These are phyloP conservation scores for Pleuronectes platessa DNA, from an alignment of 2,113 vertebrate species.

Conservation along the genomic window DNA sequence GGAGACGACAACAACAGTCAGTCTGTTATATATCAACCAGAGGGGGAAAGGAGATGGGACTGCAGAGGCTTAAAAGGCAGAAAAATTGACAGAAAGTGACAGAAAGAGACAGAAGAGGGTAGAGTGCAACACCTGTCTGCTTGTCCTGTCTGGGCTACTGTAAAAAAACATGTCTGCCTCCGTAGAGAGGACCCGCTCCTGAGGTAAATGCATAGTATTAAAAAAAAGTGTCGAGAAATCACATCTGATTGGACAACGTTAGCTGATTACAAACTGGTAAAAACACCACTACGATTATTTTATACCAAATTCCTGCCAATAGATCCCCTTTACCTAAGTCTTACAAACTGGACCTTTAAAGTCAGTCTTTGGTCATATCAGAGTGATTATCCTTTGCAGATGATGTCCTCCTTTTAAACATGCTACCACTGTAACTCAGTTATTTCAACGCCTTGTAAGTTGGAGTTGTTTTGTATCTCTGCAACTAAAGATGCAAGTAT, in stretches of 20 bases:
- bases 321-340: too few relatives aligned
- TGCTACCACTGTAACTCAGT: conserved; percentile 61
- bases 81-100: conserved; percentile 56
- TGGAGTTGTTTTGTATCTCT: neutral
- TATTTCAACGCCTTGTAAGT: conserved; percentile 14
- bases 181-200: too few relatives aligned
- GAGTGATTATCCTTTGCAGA: conserved; percentile 60
- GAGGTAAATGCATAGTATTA: too few relatives aligned
- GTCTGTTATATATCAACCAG: conserved; percentile 75
- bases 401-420: conserved; percentile 76
- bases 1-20: conserved; percentile 83
- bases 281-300: too few relatives aligned
- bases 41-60: conserved; percentile 61
- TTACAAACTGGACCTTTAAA: too few relatives aligned
- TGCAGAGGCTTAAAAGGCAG: conserved; percentile 63
- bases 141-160: too few relatives aligned
- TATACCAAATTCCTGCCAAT: too few relatives aligned
- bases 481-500: neutral
- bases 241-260: too few relatives aligned
- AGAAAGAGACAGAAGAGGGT: conserved; percentile 49
- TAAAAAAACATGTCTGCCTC: too few relatives aligned
- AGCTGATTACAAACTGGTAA: too few relatives aligned
- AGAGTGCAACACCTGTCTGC: conserved; percentile 54
- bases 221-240: too few relatives aligned
- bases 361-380: conserved; percentile 48